A percentile compares a stretch with the other conserved stretches of the same genome.
Conservation (phyloP, 2,113 vertebrate genomes). For the Megaceryle torquata region DNA sequence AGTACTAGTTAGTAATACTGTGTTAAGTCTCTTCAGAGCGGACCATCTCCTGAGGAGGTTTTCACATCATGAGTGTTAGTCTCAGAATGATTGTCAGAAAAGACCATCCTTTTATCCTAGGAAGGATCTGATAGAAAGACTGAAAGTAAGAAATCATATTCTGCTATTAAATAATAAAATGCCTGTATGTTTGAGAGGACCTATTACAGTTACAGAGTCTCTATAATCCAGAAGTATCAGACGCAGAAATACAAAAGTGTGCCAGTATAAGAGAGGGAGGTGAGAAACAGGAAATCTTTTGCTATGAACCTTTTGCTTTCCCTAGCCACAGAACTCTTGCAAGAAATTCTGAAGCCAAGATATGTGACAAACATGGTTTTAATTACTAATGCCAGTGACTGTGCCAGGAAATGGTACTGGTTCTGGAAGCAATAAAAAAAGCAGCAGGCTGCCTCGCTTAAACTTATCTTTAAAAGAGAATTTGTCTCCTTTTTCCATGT, state of each 20-base stretch:
- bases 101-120: not conserved
- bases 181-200: not conserved
- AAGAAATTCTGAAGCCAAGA: not conserved
- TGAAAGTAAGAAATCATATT: not conserved
- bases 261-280: not conserved
- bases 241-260: not conserved
- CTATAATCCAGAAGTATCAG: not conserved
- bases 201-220: not conserved
- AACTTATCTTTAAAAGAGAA: not conserved
- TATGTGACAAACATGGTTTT: not conserved
- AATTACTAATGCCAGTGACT: not conserved
- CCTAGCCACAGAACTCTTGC: not conserved
- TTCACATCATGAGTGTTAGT: not conserved
- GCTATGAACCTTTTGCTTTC: not conserved
- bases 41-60: not conserved
- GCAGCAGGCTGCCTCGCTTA: not conserved
- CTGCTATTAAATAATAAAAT: not conserved
- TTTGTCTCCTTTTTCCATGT: conserved; percentile 12
- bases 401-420: not conserved
- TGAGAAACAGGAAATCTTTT: not conserved
- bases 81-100: not conserved
- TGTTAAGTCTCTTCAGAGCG: not conserved
- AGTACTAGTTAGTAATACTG: not conserved
- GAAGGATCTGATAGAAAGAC: not conserved
- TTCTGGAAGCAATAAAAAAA: conserved; percentile 12